Percentiles rank a stretch among this genome's conserved stretches.
Conservation (phyloP, 2,113 vertebrate genomes). For the Mirza zaza region DNA sequence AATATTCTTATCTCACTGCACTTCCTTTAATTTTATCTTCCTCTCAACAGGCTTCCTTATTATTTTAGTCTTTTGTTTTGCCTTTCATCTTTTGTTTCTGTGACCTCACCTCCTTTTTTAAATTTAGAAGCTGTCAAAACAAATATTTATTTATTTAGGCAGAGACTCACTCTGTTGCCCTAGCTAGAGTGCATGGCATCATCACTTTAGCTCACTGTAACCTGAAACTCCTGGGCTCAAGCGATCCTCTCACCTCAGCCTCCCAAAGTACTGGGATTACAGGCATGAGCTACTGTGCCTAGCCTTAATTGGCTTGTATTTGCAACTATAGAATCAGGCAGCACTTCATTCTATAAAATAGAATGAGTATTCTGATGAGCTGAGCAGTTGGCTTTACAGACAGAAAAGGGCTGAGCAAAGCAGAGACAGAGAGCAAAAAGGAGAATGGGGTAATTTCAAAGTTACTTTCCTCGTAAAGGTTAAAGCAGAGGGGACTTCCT, state of each 20-base stretch:
- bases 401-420: neutral
- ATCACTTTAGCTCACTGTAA: too few relatives aligned
- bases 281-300: too few relatives aligned
- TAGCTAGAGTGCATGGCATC: too few relatives aligned
- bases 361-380: neutral
- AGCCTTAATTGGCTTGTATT: neutral
- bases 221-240: neutral
- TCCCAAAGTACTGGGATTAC: too few relatives aligned
- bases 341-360: too few relatives aligned
- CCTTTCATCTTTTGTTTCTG: conserved; percentile 21
- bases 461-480: too few relatives aligned
- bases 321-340: neutral
- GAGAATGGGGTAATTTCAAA: too few relatives aligned
- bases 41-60: neutral
- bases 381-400: neutral
- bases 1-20: neutral
- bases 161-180: too few relatives aligned
- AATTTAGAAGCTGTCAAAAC: neutral
- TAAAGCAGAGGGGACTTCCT: too few relatives aligned
- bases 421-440: too few relatives aligned
- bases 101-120: neutral
- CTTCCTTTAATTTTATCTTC: neutral
- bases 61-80: conserved; percentile 20
- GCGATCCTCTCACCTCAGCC: neutral
- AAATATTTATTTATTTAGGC: neutral